A percentile compares a stretch with the other conserved stretches of the same genome.
phyloP scores from a whole-genome alignment of 2,888 invertebrate genomes.

The Napeogenes sylphis region DNA sequence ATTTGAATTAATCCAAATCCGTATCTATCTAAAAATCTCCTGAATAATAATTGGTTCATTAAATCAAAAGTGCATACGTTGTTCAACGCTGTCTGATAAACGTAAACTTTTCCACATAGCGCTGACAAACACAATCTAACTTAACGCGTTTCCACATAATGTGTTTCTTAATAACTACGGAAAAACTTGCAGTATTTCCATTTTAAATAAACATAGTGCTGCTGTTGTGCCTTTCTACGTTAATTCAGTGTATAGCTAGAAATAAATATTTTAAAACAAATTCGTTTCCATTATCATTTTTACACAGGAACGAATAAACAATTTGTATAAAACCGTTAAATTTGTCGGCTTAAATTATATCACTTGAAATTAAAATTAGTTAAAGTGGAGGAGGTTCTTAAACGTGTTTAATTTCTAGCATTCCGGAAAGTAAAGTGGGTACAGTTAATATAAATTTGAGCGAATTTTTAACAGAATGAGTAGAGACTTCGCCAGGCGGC shows the following conservation, averaged over 20 bases:
- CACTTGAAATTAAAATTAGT: slow-evolving; percentile 20
- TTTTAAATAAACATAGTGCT: not conserved
- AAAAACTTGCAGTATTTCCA: not conserved
- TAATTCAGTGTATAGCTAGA: too few species aligned
- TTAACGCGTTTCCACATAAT: not conserved
- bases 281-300: too few species aligned
- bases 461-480: slow-evolving; percentile 56
- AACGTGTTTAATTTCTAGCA: slow-evolving; percentile 24
- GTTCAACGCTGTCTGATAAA: not conserved
- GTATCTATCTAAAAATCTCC: too few species aligned
- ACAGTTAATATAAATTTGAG: slow-evolving; percentile 37
- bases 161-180: not conserved
- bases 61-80: too few species aligned
- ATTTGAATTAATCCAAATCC: too few species aligned
- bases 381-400: slow-evolving; percentile 18
- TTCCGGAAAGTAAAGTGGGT: slow-evolving; percentile 19
- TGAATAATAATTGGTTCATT: too few species aligned
- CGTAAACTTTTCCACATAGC: not conserved
- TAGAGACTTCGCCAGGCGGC: slow-evolving; percentile 56
- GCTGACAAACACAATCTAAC: not conserved
- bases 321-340: slow-evolving; percentile 1
- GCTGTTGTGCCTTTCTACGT: too few species aligned
- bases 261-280: too few species aligned
- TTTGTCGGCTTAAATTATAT: slow-evolving; percentile 10
- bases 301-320: not conserved